Evolutionary conservation across 2,113 vertebrate species (phyloP), one percentile per base, ranked within the genome.

Genomic region (Tetrao urogallus): DNA sequence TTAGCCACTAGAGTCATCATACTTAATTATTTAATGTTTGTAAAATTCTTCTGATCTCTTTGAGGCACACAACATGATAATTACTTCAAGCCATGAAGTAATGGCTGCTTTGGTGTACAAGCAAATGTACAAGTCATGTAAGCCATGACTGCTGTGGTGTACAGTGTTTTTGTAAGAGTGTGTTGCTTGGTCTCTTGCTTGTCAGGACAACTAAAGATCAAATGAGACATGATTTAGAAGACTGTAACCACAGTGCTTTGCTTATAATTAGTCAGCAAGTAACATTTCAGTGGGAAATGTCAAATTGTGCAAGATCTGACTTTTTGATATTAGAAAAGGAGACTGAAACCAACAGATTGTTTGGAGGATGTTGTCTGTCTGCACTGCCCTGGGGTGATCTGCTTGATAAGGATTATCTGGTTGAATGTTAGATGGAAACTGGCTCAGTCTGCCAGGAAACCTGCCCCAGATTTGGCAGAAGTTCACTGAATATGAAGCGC

Each of bases 271-370:
- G n/a, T 64, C 82, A 87, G 48, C 54, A 82, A 69, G n/a, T 6
- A 88, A 48, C 30, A 48, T 58, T 93, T 88, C 48, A 82, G 30
- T 47, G 72, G 72, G 72, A 93, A 91, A 82, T 42, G 71, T 64
- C 42, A 78, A 58, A 65, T 16, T 73, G 67, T 70, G 54, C 0
- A 13, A 90, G 82, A 88, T 90, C 34, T 82, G 58, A 92, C 79
- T 88, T 93, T 94, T 88, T 90, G 40, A 82, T 86, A 82, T 63
- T 22, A 67, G 82, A 60, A 78, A 63, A 75, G 61, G 40, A 58
- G 9, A 65, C 36, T 10, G 75, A 93, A 94, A 76, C 17, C 40
- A 48, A 30, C 32, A 88, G 50, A 65, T 43, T 69, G 15, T 82
- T 89, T 14, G 34, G 67, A 72, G 63, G 63, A 61, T 73, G 63